Percentiles rank a stretch among this genome's conserved stretches.
Conservation (phyloP, 2,888 invertebrate genomes). For the Chymomyza caudatula region DNA sequence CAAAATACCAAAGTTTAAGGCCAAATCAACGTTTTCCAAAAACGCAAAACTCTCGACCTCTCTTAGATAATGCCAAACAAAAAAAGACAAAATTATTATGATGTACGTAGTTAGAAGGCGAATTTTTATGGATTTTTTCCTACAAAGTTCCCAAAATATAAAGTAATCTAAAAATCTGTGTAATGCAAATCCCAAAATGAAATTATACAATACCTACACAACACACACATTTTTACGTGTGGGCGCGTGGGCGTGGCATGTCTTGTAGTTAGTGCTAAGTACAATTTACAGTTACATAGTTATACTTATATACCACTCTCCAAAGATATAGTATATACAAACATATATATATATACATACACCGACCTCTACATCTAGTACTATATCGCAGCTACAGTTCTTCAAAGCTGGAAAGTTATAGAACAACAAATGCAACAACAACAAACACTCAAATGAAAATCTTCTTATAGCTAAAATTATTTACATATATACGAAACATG, state of each 20-base stretch:
- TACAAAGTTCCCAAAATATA: conserved; percentile 17
- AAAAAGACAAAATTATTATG: conserved; percentile 12
- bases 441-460: background rate
- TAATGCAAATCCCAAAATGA: background rate
- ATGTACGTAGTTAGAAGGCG: conserved; percentile 48
- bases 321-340: conserved; percentile 6
- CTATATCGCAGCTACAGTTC: conserved; percentile 51
- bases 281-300: conserved; percentile 51
- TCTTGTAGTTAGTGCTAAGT: conserved; percentile 52
- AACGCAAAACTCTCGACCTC: conserved; percentile 60
- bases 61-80: conserved; percentile 49
- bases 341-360: conserved; percentile 33
- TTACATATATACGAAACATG: background rate
- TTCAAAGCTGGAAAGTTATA: conserved; percentile 15
- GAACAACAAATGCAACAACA: background rate
- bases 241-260: conserved; percentile 20
- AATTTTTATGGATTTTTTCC: conserved; percentile 58
- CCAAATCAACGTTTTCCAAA: conserved; percentile 68
- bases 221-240: conserved; percentile 46
- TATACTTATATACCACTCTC: conserved; percentile 29
- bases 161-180: background rate
- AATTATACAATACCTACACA: conserved; percentile 23
- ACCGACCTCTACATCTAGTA: conserved; percentile 48
- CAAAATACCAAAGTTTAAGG: conserved; percentile 49
- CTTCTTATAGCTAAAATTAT: background rate